Evolutionary conservation across 2,888 invertebrate species (phyloP), one percentile per base, ranked within the genome.

Genomic region (Drosophila putrida): DNA sequence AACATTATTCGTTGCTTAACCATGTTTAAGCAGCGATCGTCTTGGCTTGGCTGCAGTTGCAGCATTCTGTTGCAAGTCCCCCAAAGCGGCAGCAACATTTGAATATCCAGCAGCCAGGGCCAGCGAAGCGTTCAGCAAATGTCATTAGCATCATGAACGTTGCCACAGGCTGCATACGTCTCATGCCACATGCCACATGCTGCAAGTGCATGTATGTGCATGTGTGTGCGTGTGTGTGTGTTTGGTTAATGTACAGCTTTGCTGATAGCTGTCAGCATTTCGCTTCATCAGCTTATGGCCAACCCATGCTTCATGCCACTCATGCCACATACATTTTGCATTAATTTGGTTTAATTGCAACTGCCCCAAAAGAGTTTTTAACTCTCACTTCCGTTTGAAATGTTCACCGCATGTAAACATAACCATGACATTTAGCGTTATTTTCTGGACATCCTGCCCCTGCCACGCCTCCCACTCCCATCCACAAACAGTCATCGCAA

Each of bases 401-500:
- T 59, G 87, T 82, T 80, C 80, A 84, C 83, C 89, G 88, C 90
- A 88, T 90, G 89, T 90, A 87, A 91, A 90, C 88, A 85, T 82
- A 90, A 82, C 91, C 90, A 86, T 89, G 91, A 90, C 90, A 90
- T 91, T 90, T 88, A 80, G 81, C 83, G 82, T 85, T 78, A 82
- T 82, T 77, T 68, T 62, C 60, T 72, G 69, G 67, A 44, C 70
- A 51, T 13, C 44, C 13, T 13, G 8, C 33, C 4, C 27, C 39
- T 13, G 20, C 20, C 43, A 8, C 25, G 39, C 31, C 2, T 6
- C 54, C n/a, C 33, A 10, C 27, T 41, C 25, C 13, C 50, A 13
- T 28, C 5, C 20, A 20, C 20, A 3, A 20, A 20, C 20, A 33
- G 15, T 11, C 33, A 20, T 62, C 50, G 58, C 51, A 51, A 51